Conservation (phyloP, 2,888 invertebrate genomes). For the Microctonus brassicae region DNA sequence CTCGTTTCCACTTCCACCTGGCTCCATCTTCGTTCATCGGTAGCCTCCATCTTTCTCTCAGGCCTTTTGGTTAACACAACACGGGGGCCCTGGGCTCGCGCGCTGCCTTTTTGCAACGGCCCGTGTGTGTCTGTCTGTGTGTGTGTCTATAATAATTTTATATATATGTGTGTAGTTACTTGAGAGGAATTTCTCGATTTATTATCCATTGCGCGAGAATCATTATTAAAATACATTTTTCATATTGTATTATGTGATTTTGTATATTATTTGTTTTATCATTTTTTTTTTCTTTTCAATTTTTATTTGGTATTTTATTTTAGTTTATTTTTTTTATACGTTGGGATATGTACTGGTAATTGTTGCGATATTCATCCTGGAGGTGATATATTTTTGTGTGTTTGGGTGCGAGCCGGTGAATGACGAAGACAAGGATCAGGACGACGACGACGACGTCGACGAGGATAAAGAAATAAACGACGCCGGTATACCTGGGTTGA, state of each 20-base stretch:
- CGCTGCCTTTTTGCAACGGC: constrained; percentile 62
- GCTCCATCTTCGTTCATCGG: constrained; percentile 45
- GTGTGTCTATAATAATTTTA: too few relatives aligned
- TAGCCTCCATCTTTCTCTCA: constrained; percentile 43
- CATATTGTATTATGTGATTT: not conserved
- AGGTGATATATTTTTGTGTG: constrained; percentile 24
- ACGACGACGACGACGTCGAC: not conserved
- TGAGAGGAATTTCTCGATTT: not conserved
- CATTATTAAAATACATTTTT: not conserved
- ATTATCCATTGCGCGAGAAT: constrained; percentile 21
- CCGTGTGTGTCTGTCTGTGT: too few relatives aligned
- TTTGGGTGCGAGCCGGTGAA: constrained; percentile 29
- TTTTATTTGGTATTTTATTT: constrained; percentile 14
- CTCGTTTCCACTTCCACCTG: constrained; percentile 39
- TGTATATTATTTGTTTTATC: too few relatives aligned
- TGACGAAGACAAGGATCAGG: constrained; percentile 18
- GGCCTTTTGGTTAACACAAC: constrained; percentile 39
- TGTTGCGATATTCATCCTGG: constrained; percentile 24
- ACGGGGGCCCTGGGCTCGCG: constrained; percentile 64
- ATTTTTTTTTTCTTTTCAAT: constrained; percentile 13
- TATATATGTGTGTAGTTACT: too few relatives aligned
- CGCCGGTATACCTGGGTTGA: constrained; percentile 37
- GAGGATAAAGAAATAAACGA: not conserved
- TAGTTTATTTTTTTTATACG: not conserved
- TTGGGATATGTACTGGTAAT: too few relatives aligned